Percentiles rank a stretch among this genome's conserved stretches.
phyloP scores from a whole-genome alignment of 1,140 invertebrate species.

The Pogonus chalceus region DNA sequence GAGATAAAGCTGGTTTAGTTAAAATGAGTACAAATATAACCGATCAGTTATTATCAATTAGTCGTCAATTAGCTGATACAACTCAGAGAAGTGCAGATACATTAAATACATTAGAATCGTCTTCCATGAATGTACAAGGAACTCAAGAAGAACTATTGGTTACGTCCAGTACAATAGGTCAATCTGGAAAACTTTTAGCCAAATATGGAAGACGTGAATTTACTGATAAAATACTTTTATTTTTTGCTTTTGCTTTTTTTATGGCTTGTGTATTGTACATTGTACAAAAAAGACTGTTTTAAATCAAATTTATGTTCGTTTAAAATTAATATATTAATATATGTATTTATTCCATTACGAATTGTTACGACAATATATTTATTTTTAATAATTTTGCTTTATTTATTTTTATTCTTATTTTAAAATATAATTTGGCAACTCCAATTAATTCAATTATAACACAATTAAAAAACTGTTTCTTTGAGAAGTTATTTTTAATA shows the following conservation, averaged over 20 bases:
- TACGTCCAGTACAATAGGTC: slow-evolving; percentile 76
- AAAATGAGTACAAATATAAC: slow-evolving; percentile 64
- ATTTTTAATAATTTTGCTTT: too few relatives aligned
- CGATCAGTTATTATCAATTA: slow-evolving; percentile 74
- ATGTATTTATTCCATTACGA: slow-evolving; percentile 11
- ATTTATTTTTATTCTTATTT: too few relatives aligned
- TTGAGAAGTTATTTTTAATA: too few relatives aligned
- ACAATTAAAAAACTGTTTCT: too few relatives aligned
- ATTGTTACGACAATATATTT: too few relatives aligned
- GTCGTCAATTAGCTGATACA: slow-evolving; percentile 70
- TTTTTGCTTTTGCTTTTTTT: slow-evolving; percentile 87
- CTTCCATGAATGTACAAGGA: slow-evolving; percentile 50
- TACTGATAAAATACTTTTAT: slow-evolving; percentile 87
- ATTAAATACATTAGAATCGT: slow-evolving; percentile 66
- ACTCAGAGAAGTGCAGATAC: slow-evolving; percentile 77
- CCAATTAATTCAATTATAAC: too few relatives aligned
- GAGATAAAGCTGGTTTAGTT: slow-evolving; percentile 51
- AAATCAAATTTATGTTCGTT: too few relatives aligned
- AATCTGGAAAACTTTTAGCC: slow-evolving; percentile 80
- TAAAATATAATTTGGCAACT: not conserved
- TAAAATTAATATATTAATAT: slow-evolving; percentile 1
- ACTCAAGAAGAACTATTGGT: slow-evolving; percentile 77
- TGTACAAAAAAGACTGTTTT: slow-evolving; percentile 80
- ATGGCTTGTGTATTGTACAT: slow-evolving; percentile 85
- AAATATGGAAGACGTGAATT: slow-evolving; percentile 91